Percentiles rank a stretch among this genome's conserved stretches.
phyloP scores from a whole-genome alignment of 1,140 invertebrate genomes.

The Anthonomus grandis region DNA sequence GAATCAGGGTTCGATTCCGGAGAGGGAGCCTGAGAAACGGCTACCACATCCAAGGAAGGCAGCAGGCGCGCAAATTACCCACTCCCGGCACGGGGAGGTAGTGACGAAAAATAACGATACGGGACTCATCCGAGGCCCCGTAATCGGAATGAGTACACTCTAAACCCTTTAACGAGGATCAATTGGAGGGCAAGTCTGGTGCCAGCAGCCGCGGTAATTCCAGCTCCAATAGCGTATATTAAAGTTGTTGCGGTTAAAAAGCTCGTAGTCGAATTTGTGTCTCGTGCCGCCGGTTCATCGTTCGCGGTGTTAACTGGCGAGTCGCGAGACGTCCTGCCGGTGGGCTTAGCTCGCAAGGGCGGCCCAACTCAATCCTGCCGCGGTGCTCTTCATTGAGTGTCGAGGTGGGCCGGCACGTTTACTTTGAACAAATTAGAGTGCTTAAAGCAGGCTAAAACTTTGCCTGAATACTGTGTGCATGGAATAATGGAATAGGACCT shows the following conservation, averaged over 20 bases:
- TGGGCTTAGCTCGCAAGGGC: slow-evolving; percentile 20
- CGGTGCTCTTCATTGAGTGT: slow-evolving; percentile 59
- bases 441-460: slow-evolving; percentile 68
- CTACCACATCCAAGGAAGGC: slow-evolving; percentile 71
- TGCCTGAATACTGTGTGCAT: slow-evolving; percentile 73
- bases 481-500: slow-evolving; percentile 76
- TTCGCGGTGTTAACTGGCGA: slow-evolving; percentile 29
- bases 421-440: slow-evolving; percentile 84
- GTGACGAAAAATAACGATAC: slow-evolving; percentile 86
- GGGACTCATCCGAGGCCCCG: slow-evolving; percentile 69
- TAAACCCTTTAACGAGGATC: slow-evolving; percentile 86
- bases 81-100: slow-evolving; percentile 74
- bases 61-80: slow-evolving; percentile 67
- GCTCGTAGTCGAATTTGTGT: slow-evolving; percentile 68
- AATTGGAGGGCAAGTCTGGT: slow-evolving; percentile 90
- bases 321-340: slow-evolving; percentile 31
- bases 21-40: slow-evolving; percentile 86
- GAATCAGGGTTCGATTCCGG: slow-evolving; percentile 60
- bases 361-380: slow-evolving; percentile 51
- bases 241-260: slow-evolving; percentile 77
- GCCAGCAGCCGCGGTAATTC: slow-evolving; percentile 72
- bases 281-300: slow-evolving; percentile 55
- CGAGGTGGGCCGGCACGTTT: slow-evolving; percentile 63
- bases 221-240: slow-evolving; percentile 78
- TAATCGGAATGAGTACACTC: slow-evolving; percentile 82